A percentile compares a stretch with the other conserved stretches of the same genome.
phyloP scores from a whole-genome alignment of 2,797 vertebrate species.

The Sternarchorhynchus goeldii region DNA sequence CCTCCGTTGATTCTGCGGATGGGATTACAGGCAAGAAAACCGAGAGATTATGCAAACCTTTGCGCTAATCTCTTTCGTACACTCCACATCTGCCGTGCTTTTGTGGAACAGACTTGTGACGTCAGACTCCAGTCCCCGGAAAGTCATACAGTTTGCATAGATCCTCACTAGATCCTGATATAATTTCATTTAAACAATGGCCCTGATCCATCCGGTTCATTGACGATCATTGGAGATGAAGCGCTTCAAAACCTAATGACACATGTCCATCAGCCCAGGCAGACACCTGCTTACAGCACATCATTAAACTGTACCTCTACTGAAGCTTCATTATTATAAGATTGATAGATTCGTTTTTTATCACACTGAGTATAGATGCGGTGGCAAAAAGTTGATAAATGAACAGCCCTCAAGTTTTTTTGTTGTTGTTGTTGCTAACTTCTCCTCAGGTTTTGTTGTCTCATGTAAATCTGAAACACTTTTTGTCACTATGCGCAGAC shows the following conservation, averaged over 20 bases:
- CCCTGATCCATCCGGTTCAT: not conserved
- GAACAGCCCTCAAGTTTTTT: conserved; percentile 12
- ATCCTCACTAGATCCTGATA: not conserved
- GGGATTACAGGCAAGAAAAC: conserved; percentile 5
- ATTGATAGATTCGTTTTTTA: conserved; percentile 21
- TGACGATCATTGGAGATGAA: not conserved
- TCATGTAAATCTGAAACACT: not conserved
- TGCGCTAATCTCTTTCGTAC: conserved; percentile 13
- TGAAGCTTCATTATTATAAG: not conserved
- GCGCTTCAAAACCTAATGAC: not conserved
- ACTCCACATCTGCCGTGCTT: not conserved
- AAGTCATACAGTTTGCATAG: not conserved
- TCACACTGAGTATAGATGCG: not conserved
- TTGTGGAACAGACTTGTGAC: not conserved
- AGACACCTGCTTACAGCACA: not conserved
- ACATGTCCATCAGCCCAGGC: not conserved
- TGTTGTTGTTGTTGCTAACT: not conserved
- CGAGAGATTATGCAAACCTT: conserved; percentile 5
- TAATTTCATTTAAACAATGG: not conserved
- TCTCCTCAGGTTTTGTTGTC: not conserved
- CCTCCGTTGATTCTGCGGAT: conserved; percentile 3
- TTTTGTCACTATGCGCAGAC: not conserved
- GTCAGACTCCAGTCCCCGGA: not conserved
- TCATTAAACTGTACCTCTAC: not conserved
- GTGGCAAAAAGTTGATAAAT: conserved; percentile 2